phyloP scores from a whole-genome alignment of 30 jellyfish, hydroid and myxozoan genomes.

The Aurelia aurita complex sp. Pacific region DNA sequence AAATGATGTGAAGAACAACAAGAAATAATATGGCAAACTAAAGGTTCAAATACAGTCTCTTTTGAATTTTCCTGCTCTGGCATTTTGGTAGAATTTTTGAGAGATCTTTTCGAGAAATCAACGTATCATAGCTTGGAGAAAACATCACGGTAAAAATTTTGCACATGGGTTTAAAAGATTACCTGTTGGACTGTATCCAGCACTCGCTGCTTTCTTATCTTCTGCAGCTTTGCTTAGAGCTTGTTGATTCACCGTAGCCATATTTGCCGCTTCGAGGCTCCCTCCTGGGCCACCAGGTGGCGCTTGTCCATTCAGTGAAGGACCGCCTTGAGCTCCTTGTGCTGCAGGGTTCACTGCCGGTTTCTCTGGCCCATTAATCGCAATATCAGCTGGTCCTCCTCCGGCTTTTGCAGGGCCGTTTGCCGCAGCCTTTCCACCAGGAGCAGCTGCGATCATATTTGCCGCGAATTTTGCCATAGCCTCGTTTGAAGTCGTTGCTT shows the following conservation, averaged over 20 bases:
- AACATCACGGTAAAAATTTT: no score
- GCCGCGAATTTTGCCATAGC: slow-evolving; percentile 40
- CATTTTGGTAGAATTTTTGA: no score
- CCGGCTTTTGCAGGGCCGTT: slow-evolving; percentile 13
- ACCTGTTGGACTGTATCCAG: slow-evolving; percentile 57
- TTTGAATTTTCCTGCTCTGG: no score
- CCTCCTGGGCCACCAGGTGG: slow-evolving; percentile 26
- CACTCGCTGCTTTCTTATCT: slow-evolving; percentile 48
- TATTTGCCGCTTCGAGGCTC: slow-evolving; percentile 45
- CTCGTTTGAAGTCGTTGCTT: slow-evolving; percentile 15
- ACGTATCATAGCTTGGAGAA: no score
- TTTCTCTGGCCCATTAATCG: no score
- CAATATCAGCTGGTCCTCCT: neutral
- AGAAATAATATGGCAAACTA: no score
- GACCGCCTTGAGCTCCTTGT: neutral
- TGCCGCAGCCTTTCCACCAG: slow-evolving; percentile 2
- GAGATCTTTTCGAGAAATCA: no score
- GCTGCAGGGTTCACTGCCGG: no score
- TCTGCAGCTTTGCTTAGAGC: slow-evolving; percentile 59
- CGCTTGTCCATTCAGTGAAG: slow-evolving; percentile 7
- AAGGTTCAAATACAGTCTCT: no score
- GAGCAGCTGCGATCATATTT: slow-evolving; percentile 41
- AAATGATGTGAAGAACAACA: no score
- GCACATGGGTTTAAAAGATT: neutral
- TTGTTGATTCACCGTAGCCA: slow-evolving; percentile 37